Percentiles rank a stretch among this genome's conserved stretches.
phyloP scores from a whole-genome alignment of 2,113 vertebrate species.

The Nesogale talazaci region DNA sequence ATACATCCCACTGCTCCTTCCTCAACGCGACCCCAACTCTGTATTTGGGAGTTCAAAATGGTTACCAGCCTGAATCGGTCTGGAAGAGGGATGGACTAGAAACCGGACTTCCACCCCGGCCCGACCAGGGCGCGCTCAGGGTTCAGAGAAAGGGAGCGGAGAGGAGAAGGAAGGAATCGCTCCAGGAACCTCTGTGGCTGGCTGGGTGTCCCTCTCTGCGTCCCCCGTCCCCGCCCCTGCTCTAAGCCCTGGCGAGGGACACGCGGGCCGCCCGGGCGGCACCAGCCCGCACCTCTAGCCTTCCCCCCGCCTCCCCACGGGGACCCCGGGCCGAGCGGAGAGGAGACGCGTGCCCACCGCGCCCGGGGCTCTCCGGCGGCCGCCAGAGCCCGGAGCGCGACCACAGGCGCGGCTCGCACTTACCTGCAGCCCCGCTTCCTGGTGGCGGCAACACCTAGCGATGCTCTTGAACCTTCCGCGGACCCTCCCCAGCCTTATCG shows the following conservation, averaged over 20 bases:
- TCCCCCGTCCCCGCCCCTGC: neutral
- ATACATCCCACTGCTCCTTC: conserved; percentile 13
- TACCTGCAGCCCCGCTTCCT: conserved; percentile 88
- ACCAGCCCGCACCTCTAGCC: neutral
- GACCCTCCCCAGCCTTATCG: conserved; percentile 84
- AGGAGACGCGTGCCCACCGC: neutral
- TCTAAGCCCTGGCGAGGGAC: neutral
- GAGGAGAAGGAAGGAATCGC: neutral
- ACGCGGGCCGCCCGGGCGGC: neutral
- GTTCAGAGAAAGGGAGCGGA: neutral
- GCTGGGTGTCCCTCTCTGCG: neutral
- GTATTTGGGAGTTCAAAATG: conserved; percentile 49
- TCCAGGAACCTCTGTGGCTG: neutral
- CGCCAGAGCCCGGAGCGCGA: neutral
- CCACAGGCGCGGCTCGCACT: conserved; percentile 56
- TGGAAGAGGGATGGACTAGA: neutral
- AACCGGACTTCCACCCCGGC: neutral
- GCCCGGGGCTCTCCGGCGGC: neutral
- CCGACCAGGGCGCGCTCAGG: neutral
- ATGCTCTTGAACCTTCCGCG: conserved; percentile 83
- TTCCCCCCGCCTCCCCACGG: neutral
- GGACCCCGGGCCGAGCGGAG: neutral
- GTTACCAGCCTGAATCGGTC: neutral
- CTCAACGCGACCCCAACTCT: conserved; percentile 16
- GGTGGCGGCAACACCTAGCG: conserved; percentile 85